phyloP scores from a whole-genome alignment of 2,888 invertebrate genomes.

The Phortica okadai region DNA sequence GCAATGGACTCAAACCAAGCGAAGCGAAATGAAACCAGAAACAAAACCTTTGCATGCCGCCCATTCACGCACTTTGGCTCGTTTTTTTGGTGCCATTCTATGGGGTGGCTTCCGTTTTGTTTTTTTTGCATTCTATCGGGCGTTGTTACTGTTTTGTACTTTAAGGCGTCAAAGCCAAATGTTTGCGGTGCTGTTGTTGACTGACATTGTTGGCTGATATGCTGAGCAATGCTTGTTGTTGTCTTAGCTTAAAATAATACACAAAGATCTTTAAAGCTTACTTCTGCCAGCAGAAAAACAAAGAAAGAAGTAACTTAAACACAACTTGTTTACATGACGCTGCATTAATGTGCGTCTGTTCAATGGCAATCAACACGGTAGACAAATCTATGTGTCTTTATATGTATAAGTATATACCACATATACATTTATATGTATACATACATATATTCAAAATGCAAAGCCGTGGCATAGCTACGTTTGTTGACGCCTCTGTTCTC shows the following conservation, averaged over 20 bases:
- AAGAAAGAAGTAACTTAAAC: conserved; percentile 29
- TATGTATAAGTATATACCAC: no score
- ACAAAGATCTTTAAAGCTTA: conserved; percentile 25
- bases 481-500: no score
- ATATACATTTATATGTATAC: no score
- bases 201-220: conserved; percentile 48
- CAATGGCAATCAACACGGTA: conserved; percentile 33
- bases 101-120: neutral
- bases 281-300: conserved; percentile 16
- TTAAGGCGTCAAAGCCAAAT: conserved; percentile 52
- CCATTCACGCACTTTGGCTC: neutral
- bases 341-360: conserved; percentile 42
- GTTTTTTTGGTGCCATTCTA: no score
- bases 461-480: neutral
- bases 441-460: no score
- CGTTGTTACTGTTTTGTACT: conserved; percentile 47
- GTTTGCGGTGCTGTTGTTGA: conserved; percentile 40
- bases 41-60: neutral
- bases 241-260: conserved; percentile 41
- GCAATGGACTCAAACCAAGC: neutral
- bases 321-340: conserved; percentile 39
- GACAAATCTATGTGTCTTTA: no score
- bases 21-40: neutral
- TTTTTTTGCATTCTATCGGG: neutral
- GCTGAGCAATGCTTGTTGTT: neutral